Evolutionary conservation across 2,113 vertebrate genomes (phyloP).

Genomic region (Pseudopipra pipra): DNA sequence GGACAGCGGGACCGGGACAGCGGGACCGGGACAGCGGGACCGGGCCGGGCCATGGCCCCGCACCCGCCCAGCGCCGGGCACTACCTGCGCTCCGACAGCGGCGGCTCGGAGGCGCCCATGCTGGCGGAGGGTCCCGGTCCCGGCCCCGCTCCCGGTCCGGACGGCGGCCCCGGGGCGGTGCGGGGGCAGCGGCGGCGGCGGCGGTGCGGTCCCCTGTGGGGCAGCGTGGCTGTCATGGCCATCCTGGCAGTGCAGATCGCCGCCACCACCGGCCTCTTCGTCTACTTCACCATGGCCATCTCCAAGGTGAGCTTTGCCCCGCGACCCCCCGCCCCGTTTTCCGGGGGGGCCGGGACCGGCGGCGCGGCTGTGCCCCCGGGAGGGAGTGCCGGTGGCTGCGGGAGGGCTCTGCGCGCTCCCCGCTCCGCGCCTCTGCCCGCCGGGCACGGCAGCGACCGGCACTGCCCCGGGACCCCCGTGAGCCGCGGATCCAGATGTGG

Average conservation of each 20-base stretch:
- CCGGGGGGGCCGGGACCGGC: neutral
- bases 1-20: neutral
- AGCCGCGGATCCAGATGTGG: neutral
- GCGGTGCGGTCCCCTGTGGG: neutral
- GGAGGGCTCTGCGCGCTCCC: neutral
- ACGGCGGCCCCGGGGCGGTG: neutral
- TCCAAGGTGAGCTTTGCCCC: slow-evolving; percentile 36
- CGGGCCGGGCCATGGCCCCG: neutral
- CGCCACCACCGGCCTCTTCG: slow-evolving; percentile 49
- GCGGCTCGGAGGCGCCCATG: neutral
- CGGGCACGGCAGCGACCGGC: neutral
- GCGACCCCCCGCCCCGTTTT: no score
- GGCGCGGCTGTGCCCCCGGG: neutral
- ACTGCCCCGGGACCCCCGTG: neutral
- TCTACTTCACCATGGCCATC: slow-evolving; percentile 55
- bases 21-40: neutral
- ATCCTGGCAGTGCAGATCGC: slow-evolving; percentile 43
- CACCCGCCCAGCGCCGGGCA: neutral
- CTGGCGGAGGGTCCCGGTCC: neutral
- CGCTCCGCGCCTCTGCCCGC: neutral
- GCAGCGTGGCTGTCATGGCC: slow-evolving; percentile 28
- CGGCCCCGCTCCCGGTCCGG: neutral
- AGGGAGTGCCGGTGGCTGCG: neutral
- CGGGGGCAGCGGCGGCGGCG: neutral
- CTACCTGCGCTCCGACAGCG: slow-evolving; percentile 28